Evolutionary conservation across 2,113 vertebrate genomes (phyloP), one percentile per base, ranked within the genome.

Genomic region (Callochromis pleurospilus): DNA sequence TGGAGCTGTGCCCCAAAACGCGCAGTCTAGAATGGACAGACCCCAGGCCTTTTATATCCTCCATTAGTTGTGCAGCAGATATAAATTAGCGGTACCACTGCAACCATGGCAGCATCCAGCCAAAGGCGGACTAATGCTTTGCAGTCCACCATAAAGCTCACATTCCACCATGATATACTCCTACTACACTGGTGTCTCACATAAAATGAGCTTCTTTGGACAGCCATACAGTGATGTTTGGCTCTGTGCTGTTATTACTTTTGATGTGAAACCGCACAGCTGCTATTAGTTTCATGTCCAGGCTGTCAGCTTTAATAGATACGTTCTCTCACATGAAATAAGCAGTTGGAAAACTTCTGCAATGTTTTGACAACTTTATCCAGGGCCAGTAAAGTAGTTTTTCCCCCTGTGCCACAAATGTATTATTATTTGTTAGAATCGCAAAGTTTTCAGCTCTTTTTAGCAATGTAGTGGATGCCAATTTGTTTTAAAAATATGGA

Each of bases 21-120:
- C 86, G 55, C 58, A 80, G 65, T 19, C 84, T 85, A 75, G 60
- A 92, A 91, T 90, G 82, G 90, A 91, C 89, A 81, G 89, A 94
- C 91, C 83, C 82, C 9, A 68, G 77, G 88, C 86, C 86, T 90
- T 93, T 94, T 86, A 91, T 92, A 80, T 86, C 89, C 88, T 82
- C 84, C 91, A 93, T 94, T 93, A 93, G 88, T 55, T 86, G 88
- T 91, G 84, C 91, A 89, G 87, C 65, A 84, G 90, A 88, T 86
- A 87, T 92, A 94, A 93, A 95, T 94, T 89, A 93, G 90, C 68
- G 79, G 79, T 36, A 90, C 85, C 85, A 73, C 81, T 79, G 84
- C 54, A 84, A 47, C 84, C 83, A 47, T 19, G 15, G 75, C 91
- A 85, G 79, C 84, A 51, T 87, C 84, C 84, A 81, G 85, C 88